Base-by-base conservation (phyloP, 2,797 vertebrate species). In the Sebastes cheni region DNA sequence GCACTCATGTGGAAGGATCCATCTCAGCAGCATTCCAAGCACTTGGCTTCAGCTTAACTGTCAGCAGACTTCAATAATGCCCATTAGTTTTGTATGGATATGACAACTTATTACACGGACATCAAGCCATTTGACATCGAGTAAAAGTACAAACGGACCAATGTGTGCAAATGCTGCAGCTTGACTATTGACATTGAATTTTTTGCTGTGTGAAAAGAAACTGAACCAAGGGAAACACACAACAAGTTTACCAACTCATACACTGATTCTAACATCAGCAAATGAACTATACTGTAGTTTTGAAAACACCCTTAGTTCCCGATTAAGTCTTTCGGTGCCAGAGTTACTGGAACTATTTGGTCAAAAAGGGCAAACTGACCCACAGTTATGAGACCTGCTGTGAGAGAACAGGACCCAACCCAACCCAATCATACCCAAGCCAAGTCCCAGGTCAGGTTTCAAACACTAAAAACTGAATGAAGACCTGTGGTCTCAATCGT, bases 21-120 rank as follows among this genome's bases (percentile, higher is more conserved):
- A 86, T 91, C 86, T 87, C 77, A 87, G 85, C 86, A 71, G 84
- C 78, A 75, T 89, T 87, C 86, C 82, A 88, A 89, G 83, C 80
- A 56, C 80, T 91, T 76, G 62, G 88, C 86, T 86, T 72, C 82
- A 86, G 86, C 86, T 88, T 8, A 90, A 90, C 82, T 86, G 89
- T 92, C 90, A 92, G 89, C 80, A 82, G 67, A 86, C 82, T 89
- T 92, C 87, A 92, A 90, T 90, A 87, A 89, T 84, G 89, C 64
- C 87, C 75, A 80, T 90, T 84, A 87, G 86, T 71, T 88, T 72
- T 74, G 75, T 79, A 65, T 12, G 83, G 85, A 91, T 89, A 86
- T 89, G 89, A 88, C 91, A 86, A 77, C 79, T 67, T 87, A 85
- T 83, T 83, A 76, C 65, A 77, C 72, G 84, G 82, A 91, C 77